Conservation (phyloP, 2,797 vertebrate species). For the Lophius americanus region DNA sequence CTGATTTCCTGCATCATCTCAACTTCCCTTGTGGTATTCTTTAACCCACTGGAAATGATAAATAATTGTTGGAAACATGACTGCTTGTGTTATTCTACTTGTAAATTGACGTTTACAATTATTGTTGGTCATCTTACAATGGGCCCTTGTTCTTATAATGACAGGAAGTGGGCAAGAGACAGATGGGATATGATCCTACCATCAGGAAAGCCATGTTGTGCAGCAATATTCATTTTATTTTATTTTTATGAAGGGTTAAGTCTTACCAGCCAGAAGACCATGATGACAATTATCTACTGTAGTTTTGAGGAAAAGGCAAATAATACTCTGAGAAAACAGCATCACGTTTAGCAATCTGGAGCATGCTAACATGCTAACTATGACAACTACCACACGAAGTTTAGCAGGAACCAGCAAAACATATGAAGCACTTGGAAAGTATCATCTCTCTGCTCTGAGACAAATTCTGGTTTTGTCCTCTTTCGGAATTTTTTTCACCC, state of each 20-base stretch:
- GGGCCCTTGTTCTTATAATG: background rate
- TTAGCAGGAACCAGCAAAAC: slow-evolving; percentile 4
- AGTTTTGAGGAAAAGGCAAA: too few species aligned
- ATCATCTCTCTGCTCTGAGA: slow-evolving; percentile 1
- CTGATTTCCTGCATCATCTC: slow-evolving; percentile 42
- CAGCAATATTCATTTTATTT: too few species aligned
- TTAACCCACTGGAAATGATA: slow-evolving; percentile 29
- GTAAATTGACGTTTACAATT: background rate
- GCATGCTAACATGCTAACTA: too few species aligned
- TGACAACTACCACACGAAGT: too few species aligned
- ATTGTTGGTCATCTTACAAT: background rate
- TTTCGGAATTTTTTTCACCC: slow-evolving; percentile 4
- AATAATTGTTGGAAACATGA: slow-evolving; percentile 31
- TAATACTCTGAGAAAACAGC: too few species aligned
- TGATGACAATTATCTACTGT: too few species aligned
- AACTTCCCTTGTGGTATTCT: slow-evolving; percentile 15
- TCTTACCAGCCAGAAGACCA: too few species aligned
- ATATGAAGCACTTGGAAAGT: slow-evolving; percentile 15
- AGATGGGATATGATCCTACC: background rate
- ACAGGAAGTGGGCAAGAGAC: background rate
- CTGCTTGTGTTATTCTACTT: slow-evolving; percentile 3
- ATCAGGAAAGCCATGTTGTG: too few species aligned
- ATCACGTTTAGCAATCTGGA: too few species aligned
- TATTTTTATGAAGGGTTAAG: too few species aligned
- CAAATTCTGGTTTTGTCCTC: background rate